A percentile compares a stretch with the other conserved stretches of the same genome.
phyloP scores from a whole-genome alignment of 2,888 invertebrate genomes.

The Acanthosepion pharaonis region DNA sequence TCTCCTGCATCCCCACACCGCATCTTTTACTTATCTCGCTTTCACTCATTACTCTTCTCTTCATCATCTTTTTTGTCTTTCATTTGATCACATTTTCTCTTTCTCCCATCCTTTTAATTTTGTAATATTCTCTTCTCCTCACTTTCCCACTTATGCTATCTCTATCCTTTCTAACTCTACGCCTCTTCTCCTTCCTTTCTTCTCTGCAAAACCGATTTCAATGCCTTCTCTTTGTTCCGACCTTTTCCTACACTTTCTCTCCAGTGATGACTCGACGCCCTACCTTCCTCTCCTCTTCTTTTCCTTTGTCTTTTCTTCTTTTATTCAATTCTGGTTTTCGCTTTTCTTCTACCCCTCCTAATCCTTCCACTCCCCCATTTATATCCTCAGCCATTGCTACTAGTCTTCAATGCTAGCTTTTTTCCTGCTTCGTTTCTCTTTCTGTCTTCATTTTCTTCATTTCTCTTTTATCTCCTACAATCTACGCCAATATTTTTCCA shows the following conservation, averaged over 20 bases:
- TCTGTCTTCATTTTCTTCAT: too few relatives aligned
- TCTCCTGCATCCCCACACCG: not conserved
- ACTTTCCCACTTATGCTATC: not conserved
- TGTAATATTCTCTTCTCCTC: not conserved
- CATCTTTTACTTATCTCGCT: not conserved
- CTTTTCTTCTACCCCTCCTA: not conserved
- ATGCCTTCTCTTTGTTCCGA: not conserved
- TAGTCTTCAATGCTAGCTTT: conserved; percentile 8
- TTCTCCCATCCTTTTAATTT: not conserved
- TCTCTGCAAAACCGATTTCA: not conserved
- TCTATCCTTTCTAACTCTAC: not conserved
- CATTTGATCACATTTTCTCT: conserved; percentile 3
- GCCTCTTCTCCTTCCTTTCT: not conserved
- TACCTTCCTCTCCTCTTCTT: not conserved
- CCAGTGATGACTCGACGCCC: not conserved
- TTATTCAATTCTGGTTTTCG: not conserved
- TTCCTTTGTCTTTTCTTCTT: not conserved
- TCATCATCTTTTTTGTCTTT: not conserved
- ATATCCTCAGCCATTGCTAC: not conserved
- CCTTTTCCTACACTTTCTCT: not conserved
- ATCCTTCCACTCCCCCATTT: not conserved
- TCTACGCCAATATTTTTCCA: too few relatives aligned
- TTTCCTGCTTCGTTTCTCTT: not conserved
- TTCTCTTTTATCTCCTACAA: too few relatives aligned
- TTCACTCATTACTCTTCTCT: not conserved